Percentiles rank a stretch among this genome's conserved stretches.
Evolutionary conservation across 1,140 invertebrate species (phyloP).

Genomic region (Zaprionus taronus): DNA sequence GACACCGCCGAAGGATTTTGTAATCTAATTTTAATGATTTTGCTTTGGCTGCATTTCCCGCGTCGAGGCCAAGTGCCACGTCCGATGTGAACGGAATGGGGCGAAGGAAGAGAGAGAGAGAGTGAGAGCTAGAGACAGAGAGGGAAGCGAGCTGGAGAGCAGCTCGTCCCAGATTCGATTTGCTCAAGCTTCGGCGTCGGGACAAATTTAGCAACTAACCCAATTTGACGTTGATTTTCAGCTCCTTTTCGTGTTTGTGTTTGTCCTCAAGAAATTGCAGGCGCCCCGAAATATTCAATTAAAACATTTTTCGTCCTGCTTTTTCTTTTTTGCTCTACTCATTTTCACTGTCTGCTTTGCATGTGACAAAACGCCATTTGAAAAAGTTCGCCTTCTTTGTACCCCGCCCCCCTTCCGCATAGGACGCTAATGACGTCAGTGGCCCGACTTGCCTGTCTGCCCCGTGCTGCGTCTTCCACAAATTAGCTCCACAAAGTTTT

Average conservation of each 20-base stretch:
- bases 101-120: not conserved
- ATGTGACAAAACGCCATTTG: slow-evolving; percentile 34
- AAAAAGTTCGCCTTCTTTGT: slow-evolving; percentile 18
- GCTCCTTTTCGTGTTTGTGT: slow-evolving; percentile 39
- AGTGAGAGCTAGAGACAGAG: not conserved
- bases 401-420: slow-evolving; percentile 25
- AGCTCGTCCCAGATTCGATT: slow-evolving; percentile 62
- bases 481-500: slow-evolving; percentile 60
- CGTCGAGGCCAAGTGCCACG: slow-evolving; percentile 62
- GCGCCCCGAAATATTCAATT: slow-evolving; percentile 69
- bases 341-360: slow-evolving; percentile 22
- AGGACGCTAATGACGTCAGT: slow-evolving; percentile 76
- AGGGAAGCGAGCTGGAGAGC: not conserved
- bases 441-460: slow-evolving; percentile 39
- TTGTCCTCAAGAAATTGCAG: slow-evolving; percentile 43
- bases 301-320: slow-evolving; percentile 55
- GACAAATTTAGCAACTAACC: slow-evolving; percentile 64
- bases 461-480: slow-evolving; percentile 15
- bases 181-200: slow-evolving; percentile 22
- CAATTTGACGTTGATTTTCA: slow-evolving; percentile 68
- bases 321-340: slow-evolving; percentile 18
- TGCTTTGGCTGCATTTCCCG: slow-evolving; percentile 56
- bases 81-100: not conserved
- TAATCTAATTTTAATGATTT: slow-evolving; percentile 82
- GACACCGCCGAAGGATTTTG: slow-evolving; percentile 71